Conservation (phyloP, 2,888 invertebrate species). For the Luffia ferchaultella region DNA sequence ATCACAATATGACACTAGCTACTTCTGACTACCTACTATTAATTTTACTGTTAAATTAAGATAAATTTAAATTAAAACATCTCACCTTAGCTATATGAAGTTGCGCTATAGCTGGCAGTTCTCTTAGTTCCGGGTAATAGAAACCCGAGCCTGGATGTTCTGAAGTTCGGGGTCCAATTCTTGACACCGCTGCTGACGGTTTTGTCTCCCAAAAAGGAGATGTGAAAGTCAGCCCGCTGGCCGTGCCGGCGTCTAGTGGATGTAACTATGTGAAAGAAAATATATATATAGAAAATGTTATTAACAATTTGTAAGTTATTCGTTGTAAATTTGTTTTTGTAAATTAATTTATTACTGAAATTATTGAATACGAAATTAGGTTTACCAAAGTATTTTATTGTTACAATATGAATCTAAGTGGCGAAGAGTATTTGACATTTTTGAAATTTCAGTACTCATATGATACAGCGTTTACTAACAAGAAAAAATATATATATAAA, state of each 20-base stretch:
- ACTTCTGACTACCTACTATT: no score
- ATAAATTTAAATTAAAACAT: slow-evolving; percentile 3
- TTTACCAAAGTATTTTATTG: no score
- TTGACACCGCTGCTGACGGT: slow-evolving; percentile 82
- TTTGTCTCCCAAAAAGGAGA: slow-evolving; percentile 91
- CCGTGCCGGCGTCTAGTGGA: slow-evolving; percentile 91
- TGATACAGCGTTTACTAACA: no score
- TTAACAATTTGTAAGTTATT: slow-evolving; percentile 4
- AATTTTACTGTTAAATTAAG: background rate
- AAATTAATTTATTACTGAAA: no score
- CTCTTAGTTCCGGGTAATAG: slow-evolving; percentile 84
- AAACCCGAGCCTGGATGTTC: slow-evolving; percentile 91
- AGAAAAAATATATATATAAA: no score
- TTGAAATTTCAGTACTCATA: no score
- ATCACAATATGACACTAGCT: no score
- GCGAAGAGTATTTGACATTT: no score
- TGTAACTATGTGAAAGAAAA: slow-evolving; percentile 67
- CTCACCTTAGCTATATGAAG: slow-evolving; percentile 86
- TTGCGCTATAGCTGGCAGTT: slow-evolving; percentile 85
- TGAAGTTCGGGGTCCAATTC: slow-evolving; percentile 82
- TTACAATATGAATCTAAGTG: no score
- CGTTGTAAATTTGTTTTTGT: no score
- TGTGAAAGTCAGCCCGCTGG: slow-evolving; percentile 92
- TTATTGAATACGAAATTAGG: no score
- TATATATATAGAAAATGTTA: slow-evolving; percentile 3